Percentiles rank a stretch among this genome's conserved stretches.
These are phyloP conservation scores for Fulmarus glacialis DNA, from an alignment of 2,113 vertebrate species.

Conservation along the genomic window DNA sequence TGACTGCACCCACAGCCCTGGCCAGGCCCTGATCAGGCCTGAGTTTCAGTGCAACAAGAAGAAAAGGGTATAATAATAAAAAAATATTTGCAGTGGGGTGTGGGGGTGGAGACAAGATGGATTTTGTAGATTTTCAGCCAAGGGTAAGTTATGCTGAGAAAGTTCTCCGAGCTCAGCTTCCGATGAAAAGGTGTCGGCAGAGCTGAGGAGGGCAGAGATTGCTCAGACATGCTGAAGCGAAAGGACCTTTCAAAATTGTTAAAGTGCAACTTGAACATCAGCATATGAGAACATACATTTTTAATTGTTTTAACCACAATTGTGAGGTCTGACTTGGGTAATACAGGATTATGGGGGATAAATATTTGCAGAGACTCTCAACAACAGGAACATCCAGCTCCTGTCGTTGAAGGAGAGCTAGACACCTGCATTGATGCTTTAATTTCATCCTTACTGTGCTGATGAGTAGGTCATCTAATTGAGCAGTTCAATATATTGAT, in stretches of 20 bases:
- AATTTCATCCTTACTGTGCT: background rate
- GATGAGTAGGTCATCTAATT: background rate
- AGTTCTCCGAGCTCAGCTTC: background rate
- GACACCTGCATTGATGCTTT: background rate
- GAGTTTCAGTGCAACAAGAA: background rate
- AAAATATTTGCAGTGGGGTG: accelerated
- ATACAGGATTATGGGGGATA: background rate
- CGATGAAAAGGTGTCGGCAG: background rate
- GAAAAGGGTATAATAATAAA: background rate
- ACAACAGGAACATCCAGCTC: background rate
- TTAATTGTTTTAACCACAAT: background rate
- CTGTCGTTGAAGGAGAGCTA: background rate
- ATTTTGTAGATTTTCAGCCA: background rate
- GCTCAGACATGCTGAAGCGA: accelerated
- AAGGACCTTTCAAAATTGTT: background rate
- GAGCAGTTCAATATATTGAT: background rate
- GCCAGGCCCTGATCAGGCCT: background rate
- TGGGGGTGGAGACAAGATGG: accelerated
- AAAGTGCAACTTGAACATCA: background rate
- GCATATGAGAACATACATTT: background rate
- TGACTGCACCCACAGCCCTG: background rate
- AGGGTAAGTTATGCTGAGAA: background rate
- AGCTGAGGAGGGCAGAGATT: background rate
- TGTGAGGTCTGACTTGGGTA: accelerated
- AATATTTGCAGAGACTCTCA: background rate